A percentile compares a stretch with the other conserved stretches of the same genome.
phyloP scores from a whole-genome alignment of 2,888 invertebrate genomes.

The Drosophila affinis region DNA sequence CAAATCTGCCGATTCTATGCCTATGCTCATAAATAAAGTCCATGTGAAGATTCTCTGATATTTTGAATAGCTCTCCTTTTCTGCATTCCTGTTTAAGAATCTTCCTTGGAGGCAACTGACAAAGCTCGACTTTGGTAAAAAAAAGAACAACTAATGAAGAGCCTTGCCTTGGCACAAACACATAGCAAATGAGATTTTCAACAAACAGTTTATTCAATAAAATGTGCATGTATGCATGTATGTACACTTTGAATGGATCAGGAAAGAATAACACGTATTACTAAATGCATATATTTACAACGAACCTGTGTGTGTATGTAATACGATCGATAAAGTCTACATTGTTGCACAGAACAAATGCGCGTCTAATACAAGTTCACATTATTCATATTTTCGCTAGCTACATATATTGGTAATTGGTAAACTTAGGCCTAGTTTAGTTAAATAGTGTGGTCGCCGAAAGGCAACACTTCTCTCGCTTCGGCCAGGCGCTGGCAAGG shows the following conservation, averaged over 20 bases:
- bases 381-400: conserved; percentile 21
- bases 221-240: conserved; percentile 20
- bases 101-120: too few relatives aligned
- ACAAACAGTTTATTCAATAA: conserved; percentile 42
- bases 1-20: too few relatives aligned
- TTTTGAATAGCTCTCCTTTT: too few relatives aligned
- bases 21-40: too few relatives aligned
- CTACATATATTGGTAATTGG: conserved; percentile 25
- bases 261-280: conserved; percentile 19
- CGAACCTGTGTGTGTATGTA: conserved; percentile 20
- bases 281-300: conserved; percentile 71
- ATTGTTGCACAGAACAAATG: conserved; percentile 51
- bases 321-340: conserved; percentile 26
- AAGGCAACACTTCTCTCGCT: conserved; percentile 8
- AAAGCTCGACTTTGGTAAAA: neutral
- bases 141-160: conserved; percentile 9
- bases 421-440: conserved; percentile 42
- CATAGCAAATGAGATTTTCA: conserved; percentile 33
- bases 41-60: too few relatives aligned
- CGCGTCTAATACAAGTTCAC: conserved; percentile 37
- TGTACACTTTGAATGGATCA: conserved; percentile 3
- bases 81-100: too few relatives aligned
- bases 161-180: too few relatives aligned
- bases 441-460: conserved; percentile 27
- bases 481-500: neutral